Base-by-base conservation (phyloP, 1,140 invertebrate genomes). In the Psix sp. region DNA sequence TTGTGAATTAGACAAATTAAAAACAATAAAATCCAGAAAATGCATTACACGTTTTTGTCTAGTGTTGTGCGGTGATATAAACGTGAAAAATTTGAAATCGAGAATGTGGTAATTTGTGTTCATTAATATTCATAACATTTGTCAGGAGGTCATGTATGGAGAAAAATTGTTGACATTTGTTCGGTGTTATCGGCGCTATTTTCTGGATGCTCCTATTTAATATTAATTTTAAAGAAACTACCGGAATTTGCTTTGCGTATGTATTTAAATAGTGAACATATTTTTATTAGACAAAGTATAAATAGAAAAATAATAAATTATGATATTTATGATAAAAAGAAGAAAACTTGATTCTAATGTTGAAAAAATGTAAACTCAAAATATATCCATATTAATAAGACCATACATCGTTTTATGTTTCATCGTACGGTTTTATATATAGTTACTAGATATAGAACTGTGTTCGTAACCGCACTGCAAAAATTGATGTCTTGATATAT, bases 161-260 rank as follows among this genome's bases (percentile, higher is more conserved):
- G 26, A 56, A 56, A 56, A 56, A 56, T 56, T 33, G 51, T 33
- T 43, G 51, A 42, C 51, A 43, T 56, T 56, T 43, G 39, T 31
- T 43, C 17, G 51, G 43, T 33, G 39, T 13, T 56, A 56, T 56
- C 51, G 17, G 39, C 26, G 16, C 35, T 16, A 16, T 24, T 56
- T 56, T 56, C 24, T n/a, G 51, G 39, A 20, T 35, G 39, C 51
- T 56, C 38, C 17, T 56, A 43, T 43, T 56, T 56, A 43, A 56
- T 42, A 56, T 56, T 56, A 56, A 56, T 56, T 43, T 42, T 54
- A 33, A 24, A 14, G 16, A 54, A 17, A 9, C 16, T 54, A 38
- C 42, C 33, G 16, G 33, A 16, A 38, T 24, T 38, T 15, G 42
- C n/a, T 18, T 20, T 6, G 24, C 16, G 6, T 42, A 15, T 20